Percentiles rank a stretch among this genome's conserved stretches.
Evolutionary conservation across 1,140 invertebrate species (phyloP).

Genomic region (Psix sp.): DNA sequence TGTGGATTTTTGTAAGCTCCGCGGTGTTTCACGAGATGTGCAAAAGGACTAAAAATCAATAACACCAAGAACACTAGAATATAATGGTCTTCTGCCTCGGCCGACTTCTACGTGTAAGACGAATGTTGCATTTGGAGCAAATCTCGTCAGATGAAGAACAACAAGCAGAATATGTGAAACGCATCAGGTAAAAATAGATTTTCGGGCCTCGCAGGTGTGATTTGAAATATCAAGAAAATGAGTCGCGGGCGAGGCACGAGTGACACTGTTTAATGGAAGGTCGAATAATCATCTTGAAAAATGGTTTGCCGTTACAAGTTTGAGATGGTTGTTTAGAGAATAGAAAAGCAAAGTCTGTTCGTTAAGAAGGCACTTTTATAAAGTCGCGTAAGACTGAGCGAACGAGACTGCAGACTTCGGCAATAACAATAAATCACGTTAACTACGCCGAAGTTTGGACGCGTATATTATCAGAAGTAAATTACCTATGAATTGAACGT

Average conservation of each 20-base stretch:
- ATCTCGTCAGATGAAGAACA: slow-evolving; percentile 6
- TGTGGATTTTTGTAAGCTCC: slow-evolving; percentile 36
- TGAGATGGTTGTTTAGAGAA: too few relatives aligned
- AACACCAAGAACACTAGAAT: slow-evolving; percentile 56
- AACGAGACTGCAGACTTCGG: slow-evolving; percentile 52
- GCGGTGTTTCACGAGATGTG: slow-evolving; percentile 34
- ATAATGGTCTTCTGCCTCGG: slow-evolving; percentile 46
- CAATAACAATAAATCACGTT: slow-evolving; percentile 60
- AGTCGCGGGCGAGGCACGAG: too few relatives aligned
- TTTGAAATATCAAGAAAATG: too few relatives aligned
- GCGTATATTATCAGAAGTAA: slow-evolving; percentile 57
- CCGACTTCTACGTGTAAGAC: slow-evolving; percentile 34
- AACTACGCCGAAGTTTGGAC: slow-evolving; percentile 51
- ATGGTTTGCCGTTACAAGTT: too few relatives aligned
- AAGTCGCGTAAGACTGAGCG: slow-evolving; percentile 29
- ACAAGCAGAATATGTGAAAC: slow-evolving; percentile 12
- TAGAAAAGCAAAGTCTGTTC: too few relatives aligned
- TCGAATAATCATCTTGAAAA: too few relatives aligned
- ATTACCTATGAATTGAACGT: slow-evolving; percentile 61
- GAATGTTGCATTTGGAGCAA: slow-evolving; percentile 43
- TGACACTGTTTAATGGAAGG: too few relatives aligned
- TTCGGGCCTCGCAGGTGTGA: too few relatives aligned
- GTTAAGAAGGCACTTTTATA: slow-evolving; percentile 52
- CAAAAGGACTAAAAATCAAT: slow-evolving; percentile 56
- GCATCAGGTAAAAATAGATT: slow-evolving; percentile 13